phyloP scores from a whole-genome alignment of 2,888 invertebrate genomes.

The Romanomermis culicivorax region DNA sequence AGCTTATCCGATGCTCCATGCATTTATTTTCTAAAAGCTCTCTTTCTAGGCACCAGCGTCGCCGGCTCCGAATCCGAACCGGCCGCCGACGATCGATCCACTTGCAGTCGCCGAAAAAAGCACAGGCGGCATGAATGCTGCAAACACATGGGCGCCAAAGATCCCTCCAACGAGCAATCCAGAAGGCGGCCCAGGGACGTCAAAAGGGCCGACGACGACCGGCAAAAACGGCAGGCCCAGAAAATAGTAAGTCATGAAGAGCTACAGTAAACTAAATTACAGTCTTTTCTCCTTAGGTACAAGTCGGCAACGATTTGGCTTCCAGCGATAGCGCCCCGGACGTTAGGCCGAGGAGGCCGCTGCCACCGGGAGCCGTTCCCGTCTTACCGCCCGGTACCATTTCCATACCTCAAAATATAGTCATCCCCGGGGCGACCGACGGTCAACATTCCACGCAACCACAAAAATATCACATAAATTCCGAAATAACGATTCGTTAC shows the following conservation, averaged over 20 bases:
- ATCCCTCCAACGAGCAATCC: no score
- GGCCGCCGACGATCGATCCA: no score
- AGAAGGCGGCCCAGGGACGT: not conserved
- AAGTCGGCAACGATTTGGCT: no score
- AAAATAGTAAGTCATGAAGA: conserved; percentile 2
- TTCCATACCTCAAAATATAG: conserved; percentile 25
- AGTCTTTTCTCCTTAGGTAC: no score
- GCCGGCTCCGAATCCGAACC: not conserved
- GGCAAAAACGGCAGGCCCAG: not conserved
- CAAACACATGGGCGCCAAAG: no score
- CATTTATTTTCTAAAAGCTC: no score
- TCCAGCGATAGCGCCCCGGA: no score
- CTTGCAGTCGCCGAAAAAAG: not conserved
- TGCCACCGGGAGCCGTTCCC: conserved; percentile 3
- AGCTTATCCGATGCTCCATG: no score
- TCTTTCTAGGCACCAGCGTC: no score
- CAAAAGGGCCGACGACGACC: not conserved
- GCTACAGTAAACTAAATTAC: no score
- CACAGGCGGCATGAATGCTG: conserved; percentile 1
- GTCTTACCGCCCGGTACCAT: conserved; percentile 9
- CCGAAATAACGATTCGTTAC: conserved; percentile 26
- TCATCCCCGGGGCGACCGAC: conserved; percentile 18
- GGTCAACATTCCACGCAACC: not conserved
- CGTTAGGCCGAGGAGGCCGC: no score
- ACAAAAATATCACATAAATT: conserved; percentile 21